These are phyloP conservation scores for Spisula solida DNA, from an alignment of 2,888 invertebrate genomes.

Conservation along the genomic window DNA sequence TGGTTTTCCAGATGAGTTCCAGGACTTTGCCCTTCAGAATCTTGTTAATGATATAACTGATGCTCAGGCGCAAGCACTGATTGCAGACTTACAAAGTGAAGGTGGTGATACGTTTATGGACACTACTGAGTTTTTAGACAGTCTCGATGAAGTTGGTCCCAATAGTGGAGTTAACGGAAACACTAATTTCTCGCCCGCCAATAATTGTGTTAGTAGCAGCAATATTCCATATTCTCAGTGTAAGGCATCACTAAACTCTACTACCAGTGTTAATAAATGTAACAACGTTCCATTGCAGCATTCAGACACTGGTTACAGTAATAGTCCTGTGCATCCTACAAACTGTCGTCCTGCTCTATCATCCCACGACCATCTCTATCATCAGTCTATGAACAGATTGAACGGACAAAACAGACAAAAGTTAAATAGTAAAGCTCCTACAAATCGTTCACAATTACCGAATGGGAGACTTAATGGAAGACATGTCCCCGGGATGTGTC, in stretches of 20 bases:
- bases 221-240: constrained; percentile 42
- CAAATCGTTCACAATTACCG: constrained; percentile 25
- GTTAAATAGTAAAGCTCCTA: constrained; percentile 42
- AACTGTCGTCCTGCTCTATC: constrained; percentile 14
- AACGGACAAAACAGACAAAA: constrained; percentile 44
- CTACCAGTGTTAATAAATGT: constrained; percentile 16
- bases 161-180: background rate
- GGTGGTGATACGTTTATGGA: constrained; percentile 64
- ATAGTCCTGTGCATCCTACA: background rate
- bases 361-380: constrained; percentile 54
- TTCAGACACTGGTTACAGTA: constrained; percentile 23
- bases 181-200: background rate
- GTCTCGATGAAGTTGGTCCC: constrained; percentile 35
- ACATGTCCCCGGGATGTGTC: constrained; percentile 1
- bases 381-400: constrained; percentile 36
- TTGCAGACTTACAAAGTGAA: constrained; percentile 53
- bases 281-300: constrained; percentile 19
- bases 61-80: constrained; percentile 51
- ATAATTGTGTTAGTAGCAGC: constrained; percentile 19
- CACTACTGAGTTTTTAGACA: constrained; percentile 52
- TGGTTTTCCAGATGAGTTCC: constrained; percentile 62
- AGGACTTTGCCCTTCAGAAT: constrained; percentile 68
- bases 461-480: constrained; percentile 1
- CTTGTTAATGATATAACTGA: constrained; percentile 57
- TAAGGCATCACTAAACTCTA: background rate